Percentiles rank a stretch among this genome's conserved stretches.
phyloP scores from a whole-genome alignment of 2,797 vertebrate genomes.

The Enteromius afrohamiltoni region DNA sequence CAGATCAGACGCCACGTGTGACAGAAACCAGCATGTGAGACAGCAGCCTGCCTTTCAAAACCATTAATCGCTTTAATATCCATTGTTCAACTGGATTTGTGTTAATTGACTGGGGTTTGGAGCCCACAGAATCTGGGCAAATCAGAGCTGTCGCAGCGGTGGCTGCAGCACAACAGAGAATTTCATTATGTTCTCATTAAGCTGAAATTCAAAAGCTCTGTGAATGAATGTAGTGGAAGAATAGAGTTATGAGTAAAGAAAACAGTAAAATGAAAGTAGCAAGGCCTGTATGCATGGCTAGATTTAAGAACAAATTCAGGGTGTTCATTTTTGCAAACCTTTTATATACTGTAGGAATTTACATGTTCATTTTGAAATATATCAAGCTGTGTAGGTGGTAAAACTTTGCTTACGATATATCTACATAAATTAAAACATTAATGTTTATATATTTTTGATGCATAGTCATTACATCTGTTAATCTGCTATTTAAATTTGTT shows the following conservation, averaged over 20 bases:
- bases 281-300: not conserved
- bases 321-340: too few species aligned
- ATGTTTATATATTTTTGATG: too few species aligned
- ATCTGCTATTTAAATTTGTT: too few species aligned
- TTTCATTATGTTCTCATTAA: slow-evolving; percentile 43
- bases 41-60: slow-evolving; percentile 22
- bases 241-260: not conserved
- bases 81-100: slow-evolving; percentile 46
- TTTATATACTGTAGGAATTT: too few species aligned
- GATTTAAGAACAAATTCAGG: slow-evolving; percentile 7
- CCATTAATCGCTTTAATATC: slow-evolving; percentile 33
- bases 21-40: slow-evolving; percentile 12
- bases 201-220: slow-evolving; percentile 25
- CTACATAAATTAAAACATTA: too few species aligned
- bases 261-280: slow-evolving; percentile 6
- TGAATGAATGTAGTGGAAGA: not conserved
- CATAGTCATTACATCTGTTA: too few species aligned
- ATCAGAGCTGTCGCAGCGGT: not conserved
- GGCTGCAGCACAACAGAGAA: slow-evolving; percentile 7
- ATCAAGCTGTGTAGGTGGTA: too few species aligned
- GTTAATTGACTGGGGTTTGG: slow-evolving; percentile 33
- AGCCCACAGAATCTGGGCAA: not conserved
- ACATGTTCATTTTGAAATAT: too few species aligned
- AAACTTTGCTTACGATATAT: too few species aligned
- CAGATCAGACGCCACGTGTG: not conserved